Evolutionary conservation across 1,140 invertebrate genomes (phyloP), one percentile per base, ranked within the genome.

Genomic region (Pomacea maculata): DNA sequence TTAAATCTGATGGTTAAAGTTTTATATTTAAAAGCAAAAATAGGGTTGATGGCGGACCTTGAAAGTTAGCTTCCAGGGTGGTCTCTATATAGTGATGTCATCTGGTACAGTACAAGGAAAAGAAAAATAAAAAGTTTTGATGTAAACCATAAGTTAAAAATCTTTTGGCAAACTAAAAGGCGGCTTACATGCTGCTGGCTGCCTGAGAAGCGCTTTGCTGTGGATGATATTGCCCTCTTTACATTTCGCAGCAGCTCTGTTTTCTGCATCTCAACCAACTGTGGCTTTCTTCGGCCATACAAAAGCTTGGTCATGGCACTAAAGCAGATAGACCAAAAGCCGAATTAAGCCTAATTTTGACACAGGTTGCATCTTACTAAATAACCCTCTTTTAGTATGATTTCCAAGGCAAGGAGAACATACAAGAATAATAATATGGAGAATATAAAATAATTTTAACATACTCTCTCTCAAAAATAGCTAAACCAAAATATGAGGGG

Each of bases 111-210:
- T 45, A 45, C 34, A 45, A 45, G 6, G 34, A 45, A 45, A 45
- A 45, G 34, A 45, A 45, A 45, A 45, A 45, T 45, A 45, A 45
- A 45, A 45, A 34, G 71, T 29, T 10, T 45, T 0, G 7, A 73
- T 55, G 5, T 21, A 54, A 15, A 55, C 54, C 17, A 10, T 61
- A 8, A 75, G 57, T 52, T 52, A 57, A 72, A 34, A 11, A 52
- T 29, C 5, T 29, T 29, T 17, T 17, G 11, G 11, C 9, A 61
- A 12, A 64, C 12, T 29, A 45, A 14, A 14, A 54, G 25, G 5
- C 45, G 12, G 84, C 85, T 84, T 83, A 90, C 89, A 85, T 90
- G 89, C 79, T 89, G 88, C 74, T 87, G 84, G 81, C 86, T 87
- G 19, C 88, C 88, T 14, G 85, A 87, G 80, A 89, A 90, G 65